A percentile compares a stretch with the other conserved stretches of the same genome.
Conservation (phyloP, 2,113 vertebrate genomes). For the Reinhardtius hippoglossoides region DNA sequence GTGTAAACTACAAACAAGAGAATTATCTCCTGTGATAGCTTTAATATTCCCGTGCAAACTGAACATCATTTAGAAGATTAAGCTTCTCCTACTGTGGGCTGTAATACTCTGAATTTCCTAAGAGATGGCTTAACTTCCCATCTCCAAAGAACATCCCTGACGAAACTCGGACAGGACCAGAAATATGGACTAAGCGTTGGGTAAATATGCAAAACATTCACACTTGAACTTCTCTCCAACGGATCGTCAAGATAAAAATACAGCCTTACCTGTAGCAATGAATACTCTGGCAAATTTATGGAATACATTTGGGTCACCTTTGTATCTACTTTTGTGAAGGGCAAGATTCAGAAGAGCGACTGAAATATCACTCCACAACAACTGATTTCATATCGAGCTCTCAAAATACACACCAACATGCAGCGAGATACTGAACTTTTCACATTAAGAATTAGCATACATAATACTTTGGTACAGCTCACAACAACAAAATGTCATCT, state of each 20-base stretch:
- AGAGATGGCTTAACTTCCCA: conserved; percentile 12
- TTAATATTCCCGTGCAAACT: conserved; percentile 30
- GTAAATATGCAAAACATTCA: conserved; percentile 20
- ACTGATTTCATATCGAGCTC: background rate
- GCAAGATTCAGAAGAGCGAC: background rate
- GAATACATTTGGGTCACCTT: conserved; percentile 6
- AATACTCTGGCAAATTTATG: conserved; percentile 8
- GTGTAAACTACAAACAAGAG: background rate
- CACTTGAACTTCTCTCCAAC: background rate
- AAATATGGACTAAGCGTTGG: conserved; percentile 7
- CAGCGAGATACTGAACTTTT: background rate
- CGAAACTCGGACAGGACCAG: no score
- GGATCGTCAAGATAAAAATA: conserved; percentile 10
- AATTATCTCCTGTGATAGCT: background rate
- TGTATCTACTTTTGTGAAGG: background rate
- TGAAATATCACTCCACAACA: conserved; percentile 2
- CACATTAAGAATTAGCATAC: background rate
- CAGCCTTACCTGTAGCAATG: conserved; percentile 9
- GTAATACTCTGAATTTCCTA: conserved; percentile 22
- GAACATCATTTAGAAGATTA: conserved; percentile 31
- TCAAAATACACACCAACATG: background rate
- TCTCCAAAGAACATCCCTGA: background rate
- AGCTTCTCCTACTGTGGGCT: conserved; percentile 19
- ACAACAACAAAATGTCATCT: background rate
- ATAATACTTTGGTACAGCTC: background rate